Conservation (phyloP, 2,113 vertebrate genomes). For the Typhlomys cinereus region DNA sequence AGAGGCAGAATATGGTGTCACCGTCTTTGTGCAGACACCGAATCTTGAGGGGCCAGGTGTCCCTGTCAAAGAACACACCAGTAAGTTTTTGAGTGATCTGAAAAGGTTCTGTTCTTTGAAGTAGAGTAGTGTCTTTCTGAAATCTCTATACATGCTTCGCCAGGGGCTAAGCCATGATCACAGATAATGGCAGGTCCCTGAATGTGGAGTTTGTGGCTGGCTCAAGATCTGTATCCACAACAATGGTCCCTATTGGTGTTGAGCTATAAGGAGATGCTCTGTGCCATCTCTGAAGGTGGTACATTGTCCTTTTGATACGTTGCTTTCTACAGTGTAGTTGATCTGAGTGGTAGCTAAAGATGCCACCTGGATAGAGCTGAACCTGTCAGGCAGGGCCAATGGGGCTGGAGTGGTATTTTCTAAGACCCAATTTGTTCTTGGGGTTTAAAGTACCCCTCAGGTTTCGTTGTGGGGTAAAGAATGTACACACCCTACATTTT, state of each 20-base stretch:
- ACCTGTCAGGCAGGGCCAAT: neutral
- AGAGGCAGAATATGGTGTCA: conserved; percentile 91
- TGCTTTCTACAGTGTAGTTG: neutral
- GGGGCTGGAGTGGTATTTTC: neutral
- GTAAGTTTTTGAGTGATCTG: conserved; percentile 82
- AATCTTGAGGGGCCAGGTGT: conserved; percentile 96
- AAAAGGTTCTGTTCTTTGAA: no score
- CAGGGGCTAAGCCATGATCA: neutral
- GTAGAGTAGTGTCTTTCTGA: no score
- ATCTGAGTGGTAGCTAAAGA: neutral
- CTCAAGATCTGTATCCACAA: neutral
- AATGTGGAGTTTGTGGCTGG: neutral
- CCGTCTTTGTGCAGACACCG: conserved; percentile 95
- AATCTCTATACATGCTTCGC: no score
- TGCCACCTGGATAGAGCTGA: neutral
- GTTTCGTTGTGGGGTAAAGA: neutral
- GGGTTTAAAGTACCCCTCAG: neutral
- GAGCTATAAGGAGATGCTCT: neutral
- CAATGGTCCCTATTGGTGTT: neutral
- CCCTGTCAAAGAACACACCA: conserved; percentile 88
- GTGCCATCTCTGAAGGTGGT: neutral
- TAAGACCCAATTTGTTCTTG: neutral
- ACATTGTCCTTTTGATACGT: neutral
- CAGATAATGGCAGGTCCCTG: neutral
- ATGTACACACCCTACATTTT: neutral